Base-by-base conservation (phyloP, 1,140 invertebrate species). In the Leptinotarsa texana region DNA sequence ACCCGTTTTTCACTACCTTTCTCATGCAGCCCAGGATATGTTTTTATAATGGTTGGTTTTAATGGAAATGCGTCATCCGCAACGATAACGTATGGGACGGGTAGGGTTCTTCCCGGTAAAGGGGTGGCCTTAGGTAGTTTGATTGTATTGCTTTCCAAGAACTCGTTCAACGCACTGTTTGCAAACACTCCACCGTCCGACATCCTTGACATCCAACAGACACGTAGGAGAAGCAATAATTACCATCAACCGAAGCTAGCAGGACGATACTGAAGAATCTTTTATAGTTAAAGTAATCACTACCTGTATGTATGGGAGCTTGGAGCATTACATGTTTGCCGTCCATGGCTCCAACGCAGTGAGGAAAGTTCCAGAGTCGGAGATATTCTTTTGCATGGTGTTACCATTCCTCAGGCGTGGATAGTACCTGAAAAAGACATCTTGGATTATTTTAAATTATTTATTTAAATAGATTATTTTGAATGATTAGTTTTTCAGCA, bases 181-280 rank as follows among this genome's bases (percentile, higher is more conserved):
- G 13, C 51, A 57, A 57, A 57, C n/a, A 57, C 51, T 17, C 51
- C 51, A 57, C 8, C 51, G n/a, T 57, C 51, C 13, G 15, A 57
- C 13, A 57, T 3, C n/a, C 51, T 65, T 22, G 63, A 18, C 21
- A 65, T 65, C 63, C 63, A 18, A 21, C 63, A 63, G 63, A n/a
- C 63, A 63, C 63, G 63, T 63, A 63, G n/a, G n/a, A n/a, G 18
- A 63, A 65, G 18, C 63, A 65, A 21, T 65, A 22, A 13, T 27
- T 21, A 13, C 6, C 63, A 21, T 21, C 27, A 6, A 33, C 27
- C 27, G 8, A 33, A 33, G 27, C 6, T 33, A 33, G 27, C 6
- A 33, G 27, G 27, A 33, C 27, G 6, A 33, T 33, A 33, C 27
- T 33, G 27, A 8, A 27, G 27, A 27, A 27, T 27, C 27, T 5